A percentile compares a stretch with the other conserved stretches of the same genome.
phyloP scores from a whole-genome alignment of 1,140 invertebrate species.

The Brachionus plicatilis region DNA sequence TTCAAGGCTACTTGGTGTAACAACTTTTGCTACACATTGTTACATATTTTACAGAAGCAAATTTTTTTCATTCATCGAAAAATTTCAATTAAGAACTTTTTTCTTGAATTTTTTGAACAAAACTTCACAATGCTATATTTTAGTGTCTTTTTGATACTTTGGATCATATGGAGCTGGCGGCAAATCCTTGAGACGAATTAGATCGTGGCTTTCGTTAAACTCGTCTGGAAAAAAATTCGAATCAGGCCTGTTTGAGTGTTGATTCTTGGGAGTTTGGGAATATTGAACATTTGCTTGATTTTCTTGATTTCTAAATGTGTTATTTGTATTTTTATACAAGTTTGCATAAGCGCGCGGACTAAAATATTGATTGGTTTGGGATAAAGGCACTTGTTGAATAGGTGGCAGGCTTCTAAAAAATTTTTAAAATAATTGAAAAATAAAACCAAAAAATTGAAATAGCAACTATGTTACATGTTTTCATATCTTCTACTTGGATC shows the following conservation, averaged over 20 bases:
- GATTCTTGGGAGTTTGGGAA: neutral
- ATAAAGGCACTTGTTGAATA: neutral
- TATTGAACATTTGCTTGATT: neutral
- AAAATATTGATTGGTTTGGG: neutral
- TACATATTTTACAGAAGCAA: no score
- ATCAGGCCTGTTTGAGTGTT: neutral
- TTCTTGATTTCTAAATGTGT: neutral
- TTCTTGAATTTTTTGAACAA: no score
- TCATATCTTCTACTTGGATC: neutral
- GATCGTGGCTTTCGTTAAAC: neutral
- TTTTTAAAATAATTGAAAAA: neutral
- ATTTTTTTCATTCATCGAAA: no score
- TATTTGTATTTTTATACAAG: neutral
- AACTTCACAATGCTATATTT: no score
- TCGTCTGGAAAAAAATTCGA: neutral
- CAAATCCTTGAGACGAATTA: neutral
- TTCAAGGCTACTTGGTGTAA: no score
- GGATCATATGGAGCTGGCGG: conserved; percentile 28
- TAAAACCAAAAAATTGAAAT: neutral
- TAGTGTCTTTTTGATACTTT: neutral
- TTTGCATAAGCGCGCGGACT: neutral
- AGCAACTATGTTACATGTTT: neutral
- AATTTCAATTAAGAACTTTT: no score
- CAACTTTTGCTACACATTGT: no score
- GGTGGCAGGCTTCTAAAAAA: neutral